These are phyloP conservation scores for Hycleus phaleratus DNA, from an alignment of 1,140 invertebrate species.

Conservation along the genomic window DNA sequence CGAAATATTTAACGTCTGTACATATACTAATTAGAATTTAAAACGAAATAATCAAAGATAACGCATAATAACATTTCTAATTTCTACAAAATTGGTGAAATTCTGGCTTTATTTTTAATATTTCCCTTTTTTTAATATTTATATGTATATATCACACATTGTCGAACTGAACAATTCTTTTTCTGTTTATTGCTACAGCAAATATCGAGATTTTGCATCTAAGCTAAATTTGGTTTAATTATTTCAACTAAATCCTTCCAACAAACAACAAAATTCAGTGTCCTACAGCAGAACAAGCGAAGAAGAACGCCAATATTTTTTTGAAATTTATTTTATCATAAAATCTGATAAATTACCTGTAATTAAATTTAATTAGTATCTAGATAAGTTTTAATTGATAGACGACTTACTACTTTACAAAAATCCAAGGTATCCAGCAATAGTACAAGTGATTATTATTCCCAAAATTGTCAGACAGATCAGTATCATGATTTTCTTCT, in stretches of 20 bases:
- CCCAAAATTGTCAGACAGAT: conserved; percentile 87
- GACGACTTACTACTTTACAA: conserved; percentile 21
- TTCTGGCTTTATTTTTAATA: too few species aligned
- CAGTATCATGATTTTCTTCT: conserved; percentile 99
- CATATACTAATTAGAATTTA: too few species aligned
- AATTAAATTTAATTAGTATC: conserved; percentile 15
- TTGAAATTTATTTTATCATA: neutral
- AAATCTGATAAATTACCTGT: neutral
- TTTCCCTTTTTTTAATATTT: neutral
- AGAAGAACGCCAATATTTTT: conserved; percentile 6
- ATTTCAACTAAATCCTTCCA: conserved; percentile 11
- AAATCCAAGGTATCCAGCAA: conserved; percentile 38
- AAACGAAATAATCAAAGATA: neutral
- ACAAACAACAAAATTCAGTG: conserved; percentile 15
- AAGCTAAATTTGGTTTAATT: conserved; percentile 2
- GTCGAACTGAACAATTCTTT: conserved; percentile 25
- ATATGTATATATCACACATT: conserved; percentile 30
- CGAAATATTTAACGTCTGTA: too few species aligned
- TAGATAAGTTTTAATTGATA: neutral
- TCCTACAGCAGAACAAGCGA: conserved; percentile 1
- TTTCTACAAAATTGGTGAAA: neutral
- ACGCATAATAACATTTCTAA: conserved; percentile 17
- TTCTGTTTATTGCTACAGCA: conserved; percentile 39
- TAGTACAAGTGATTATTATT: conserved; percentile 34
- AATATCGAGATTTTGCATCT: conserved; percentile 23